Conservation (phyloP, 1,140 invertebrate genomes). For the Drosophila nebulosa region DNA sequence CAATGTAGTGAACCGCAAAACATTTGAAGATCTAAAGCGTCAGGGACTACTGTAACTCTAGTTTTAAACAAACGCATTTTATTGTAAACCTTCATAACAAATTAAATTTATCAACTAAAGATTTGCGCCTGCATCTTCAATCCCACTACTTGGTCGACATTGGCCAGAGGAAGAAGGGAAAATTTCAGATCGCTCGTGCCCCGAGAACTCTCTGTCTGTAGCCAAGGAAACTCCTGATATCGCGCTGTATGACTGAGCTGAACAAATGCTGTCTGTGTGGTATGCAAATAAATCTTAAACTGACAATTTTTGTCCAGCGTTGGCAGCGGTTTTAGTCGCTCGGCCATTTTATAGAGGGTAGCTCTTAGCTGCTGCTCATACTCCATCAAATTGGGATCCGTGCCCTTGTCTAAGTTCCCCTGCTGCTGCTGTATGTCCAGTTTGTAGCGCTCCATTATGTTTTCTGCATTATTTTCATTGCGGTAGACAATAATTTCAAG, state of each 20-base stretch:
- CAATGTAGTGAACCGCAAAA: slow-evolving; percentile 99
- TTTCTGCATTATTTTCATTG: slow-evolving; percentile 15
- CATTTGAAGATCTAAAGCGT: slow-evolving; percentile 98
- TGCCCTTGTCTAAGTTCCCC: not conserved
- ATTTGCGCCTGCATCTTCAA: slow-evolving; percentile 52
- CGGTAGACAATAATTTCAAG: slow-evolving; percentile 58
- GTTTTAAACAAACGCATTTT: not conserved
- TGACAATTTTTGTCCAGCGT: slow-evolving; percentile 42
- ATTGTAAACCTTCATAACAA: slow-evolving; percentile 20
- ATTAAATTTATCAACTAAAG: slow-evolving; percentile 16
- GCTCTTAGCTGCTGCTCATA: slow-evolving; percentile 66
- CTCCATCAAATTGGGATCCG: slow-evolving; percentile 50
- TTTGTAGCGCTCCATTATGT: slow-evolving; percentile 49
- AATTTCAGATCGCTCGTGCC: not conserved
- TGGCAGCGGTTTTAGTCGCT: slow-evolving; percentile 52
- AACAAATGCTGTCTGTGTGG: slow-evolving; percentile 58
- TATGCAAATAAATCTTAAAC: slow-evolving; percentile 70
- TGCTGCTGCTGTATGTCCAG: slow-evolving; percentile 6
- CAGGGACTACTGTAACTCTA: slow-evolving; percentile 93
- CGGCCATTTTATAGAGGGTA: slow-evolving; percentile 52
- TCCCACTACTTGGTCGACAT: slow-evolving; percentile 51
- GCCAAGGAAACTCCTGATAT: slow-evolving; percentile 77
- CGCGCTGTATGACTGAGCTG: slow-evolving; percentile 54
- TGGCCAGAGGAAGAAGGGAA: slow-evolving; percentile 45
- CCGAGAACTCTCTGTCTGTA: slow-evolving; percentile 20